Conservation (phyloP, 1,140 invertebrate genomes). For the Lordiphosa stackelbergi region DNA sequence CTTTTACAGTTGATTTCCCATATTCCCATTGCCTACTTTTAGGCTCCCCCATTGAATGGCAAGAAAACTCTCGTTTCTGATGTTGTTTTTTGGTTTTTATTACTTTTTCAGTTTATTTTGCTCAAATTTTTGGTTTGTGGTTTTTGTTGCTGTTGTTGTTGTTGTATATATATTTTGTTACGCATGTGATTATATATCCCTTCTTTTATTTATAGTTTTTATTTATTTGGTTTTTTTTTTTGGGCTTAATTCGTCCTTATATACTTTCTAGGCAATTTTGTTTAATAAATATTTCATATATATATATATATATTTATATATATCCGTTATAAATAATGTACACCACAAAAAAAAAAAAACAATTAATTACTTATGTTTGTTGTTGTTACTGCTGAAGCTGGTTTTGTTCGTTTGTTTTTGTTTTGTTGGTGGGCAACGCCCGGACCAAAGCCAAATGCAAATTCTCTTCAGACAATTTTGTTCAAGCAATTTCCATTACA, state of each 20-base stretch:
- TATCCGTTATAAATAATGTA: constrained; percentile 64
- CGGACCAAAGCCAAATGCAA: constrained; percentile 41
- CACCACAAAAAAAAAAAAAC: constrained; percentile 58
- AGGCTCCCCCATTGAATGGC: too few relatives aligned
- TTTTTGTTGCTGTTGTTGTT: constrained; percentile 2
- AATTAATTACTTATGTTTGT: constrained; percentile 43
- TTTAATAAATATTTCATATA: constrained; percentile 54
- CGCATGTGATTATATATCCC: constrained; percentile 67
- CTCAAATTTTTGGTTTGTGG: constrained; percentile 9
- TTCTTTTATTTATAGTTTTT: constrained; percentile 37
- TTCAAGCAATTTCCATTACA: neutral
- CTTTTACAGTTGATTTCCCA: too few relatives aligned
- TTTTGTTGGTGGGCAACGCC: constrained; percentile 35
- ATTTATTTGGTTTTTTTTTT: constrained; percentile 17
- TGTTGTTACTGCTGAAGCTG: constrained; percentile 23
- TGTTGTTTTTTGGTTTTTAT: constrained; percentile 6
- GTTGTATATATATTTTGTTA: constrained; percentile 53
- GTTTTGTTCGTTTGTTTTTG: constrained; percentile 28
- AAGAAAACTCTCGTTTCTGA: too few relatives aligned
- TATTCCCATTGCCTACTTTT: too few relatives aligned
- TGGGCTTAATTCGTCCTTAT: constrained; percentile 51
- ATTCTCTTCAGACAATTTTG: too few relatives aligned
- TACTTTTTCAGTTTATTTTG: constrained; percentile 11
- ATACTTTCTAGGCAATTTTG: constrained; percentile 62
- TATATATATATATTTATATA: constrained; percentile 22